A percentile compares a stretch with the other conserved stretches of the same genome.
Evolutionary conservation across 2,888 invertebrate species (phyloP).

Genomic region (Pandemis heparana): DNA sequence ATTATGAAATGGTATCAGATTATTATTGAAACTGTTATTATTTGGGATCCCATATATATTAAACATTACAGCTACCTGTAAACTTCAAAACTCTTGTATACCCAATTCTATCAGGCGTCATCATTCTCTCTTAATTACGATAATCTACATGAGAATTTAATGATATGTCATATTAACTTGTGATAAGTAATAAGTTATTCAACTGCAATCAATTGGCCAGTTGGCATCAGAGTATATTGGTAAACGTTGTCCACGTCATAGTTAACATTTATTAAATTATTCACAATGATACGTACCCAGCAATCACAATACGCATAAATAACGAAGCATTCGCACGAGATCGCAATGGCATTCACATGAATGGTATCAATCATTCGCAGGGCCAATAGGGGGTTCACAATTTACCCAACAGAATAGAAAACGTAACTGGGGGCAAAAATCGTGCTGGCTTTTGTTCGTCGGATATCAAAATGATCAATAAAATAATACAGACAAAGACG

Average conservation of each 20-base stretch:
- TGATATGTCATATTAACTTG: neutral
- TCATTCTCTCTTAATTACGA: neutral
- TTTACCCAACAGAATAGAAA: conserved; percentile 50
- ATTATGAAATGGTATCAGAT: neutral
- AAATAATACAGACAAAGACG: neutral
- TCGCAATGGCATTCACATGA: conserved; percentile 61
- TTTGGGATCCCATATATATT: neutral
- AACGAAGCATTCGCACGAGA: conserved; percentile 65
- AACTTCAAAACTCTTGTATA: neutral
- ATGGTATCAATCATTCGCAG: conserved; percentile 69
- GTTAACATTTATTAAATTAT: conserved; percentile 24
- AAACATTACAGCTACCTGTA: neutral
- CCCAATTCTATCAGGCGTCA: neutral
- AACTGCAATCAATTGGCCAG: neutral
- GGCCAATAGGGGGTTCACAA: conserved; percentile 57
- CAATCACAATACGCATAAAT: conserved; percentile 49
- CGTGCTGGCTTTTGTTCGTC: conserved; percentile 22
- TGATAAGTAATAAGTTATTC: neutral
- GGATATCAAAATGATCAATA: conserved; percentile 13
- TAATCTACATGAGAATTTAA: neutral
- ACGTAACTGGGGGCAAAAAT: conserved; percentile 33
- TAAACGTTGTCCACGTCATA: conserved; percentile 7
- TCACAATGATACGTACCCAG: conserved; percentile 21
- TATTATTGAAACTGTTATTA: neutral
- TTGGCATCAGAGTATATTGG: conserved; percentile 5